Conservation (phyloP, 1,140 invertebrate species). For the Colletes gigas region DNA sequence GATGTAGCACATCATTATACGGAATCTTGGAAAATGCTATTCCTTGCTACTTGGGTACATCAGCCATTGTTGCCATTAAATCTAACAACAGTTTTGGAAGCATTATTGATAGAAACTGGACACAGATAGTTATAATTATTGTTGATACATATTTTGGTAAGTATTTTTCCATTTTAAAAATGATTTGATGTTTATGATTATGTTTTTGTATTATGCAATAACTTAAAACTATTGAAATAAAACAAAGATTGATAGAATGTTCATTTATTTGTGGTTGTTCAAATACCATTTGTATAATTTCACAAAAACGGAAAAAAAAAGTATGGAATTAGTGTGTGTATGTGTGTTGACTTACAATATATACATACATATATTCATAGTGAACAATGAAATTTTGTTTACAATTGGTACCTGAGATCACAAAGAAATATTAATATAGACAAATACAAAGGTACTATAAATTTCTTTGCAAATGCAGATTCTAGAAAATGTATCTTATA, state of each 20-base stretch:
- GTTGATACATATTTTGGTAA: slow-evolving; percentile 33
- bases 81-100: slow-evolving; percentile 62
- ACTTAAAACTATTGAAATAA: slow-evolving; percentile 45
- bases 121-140: slow-evolving; percentile 57
- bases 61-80: slow-evolving; percentile 65
- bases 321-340: slow-evolving; percentile 17
- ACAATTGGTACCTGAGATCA: slow-evolving; percentile 48
- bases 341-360: background rate
- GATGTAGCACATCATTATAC: slow-evolving; percentile 69
- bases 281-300: slow-evolving; percentile 38
- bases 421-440: slow-evolving; percentile 41
- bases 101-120: slow-evolving; percentile 71
- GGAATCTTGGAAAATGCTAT: slow-evolving; percentile 68
- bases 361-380: slow-evolving; percentile 1
- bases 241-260: slow-evolving; percentile 37
- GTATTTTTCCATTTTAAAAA: slow-evolving; percentile 28
- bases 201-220: slow-evolving; percentile 41
- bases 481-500: slow-evolving; percentile 27
- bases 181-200: slow-evolving; percentile 28
- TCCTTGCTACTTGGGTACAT: slow-evolving; percentile 71
- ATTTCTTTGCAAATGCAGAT: slow-evolving; percentile 32
- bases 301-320: slow-evolving; percentile 21
- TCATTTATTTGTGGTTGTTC: slow-evolving; percentile 38
- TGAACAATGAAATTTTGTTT: slow-evolving; percentile 13
- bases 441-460: slow-evolving; percentile 28